Conservation (phyloP, 2,888 invertebrate species). For the Mesorhabditis belari region DNA sequence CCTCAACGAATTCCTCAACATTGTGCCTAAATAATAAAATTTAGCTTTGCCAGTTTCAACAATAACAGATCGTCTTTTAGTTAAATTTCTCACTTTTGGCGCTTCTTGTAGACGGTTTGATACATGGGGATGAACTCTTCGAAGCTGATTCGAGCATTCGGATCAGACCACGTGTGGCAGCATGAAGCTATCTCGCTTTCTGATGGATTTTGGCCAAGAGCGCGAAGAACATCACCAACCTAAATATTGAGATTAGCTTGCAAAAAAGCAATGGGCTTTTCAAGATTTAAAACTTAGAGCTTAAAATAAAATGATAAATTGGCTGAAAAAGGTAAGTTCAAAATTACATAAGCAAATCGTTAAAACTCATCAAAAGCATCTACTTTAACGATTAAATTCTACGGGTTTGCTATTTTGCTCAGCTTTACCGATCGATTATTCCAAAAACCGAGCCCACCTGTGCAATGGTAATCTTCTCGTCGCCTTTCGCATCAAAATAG, state of each 20-base stretch:
- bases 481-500: conserved; percentile 93
- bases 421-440: no score
- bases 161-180: not conserved
- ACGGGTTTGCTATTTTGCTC: no score
- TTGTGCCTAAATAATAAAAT: conserved; percentile 27
- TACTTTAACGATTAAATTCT: conserved; percentile 56
- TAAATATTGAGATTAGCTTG: not conserved
- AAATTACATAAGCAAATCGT: not conserved
- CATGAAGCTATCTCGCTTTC: conserved; percentile 75
- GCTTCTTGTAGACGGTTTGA: conserved; percentile 84
- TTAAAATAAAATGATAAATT: no score
- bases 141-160: not conserved
- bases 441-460: conserved; percentile 69
- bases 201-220: conserved; percentile 95
- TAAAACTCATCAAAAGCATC: not conserved
- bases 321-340: no score
- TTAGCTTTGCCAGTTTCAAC: no score
- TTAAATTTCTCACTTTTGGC: conserved; percentile 65
- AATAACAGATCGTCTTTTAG: no score
- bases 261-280: not conserved
- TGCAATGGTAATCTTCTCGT: conserved; percentile 91
- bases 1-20: conserved; percentile 96
- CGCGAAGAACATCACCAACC: conserved; percentile 90
- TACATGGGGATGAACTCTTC: conserved; percentile 88
- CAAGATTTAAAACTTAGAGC: no score